These are phyloP conservation scores for Agrilus biguttatus DNA, from an alignment of 2,888 invertebrate species.

Conservation along the genomic window DNA sequence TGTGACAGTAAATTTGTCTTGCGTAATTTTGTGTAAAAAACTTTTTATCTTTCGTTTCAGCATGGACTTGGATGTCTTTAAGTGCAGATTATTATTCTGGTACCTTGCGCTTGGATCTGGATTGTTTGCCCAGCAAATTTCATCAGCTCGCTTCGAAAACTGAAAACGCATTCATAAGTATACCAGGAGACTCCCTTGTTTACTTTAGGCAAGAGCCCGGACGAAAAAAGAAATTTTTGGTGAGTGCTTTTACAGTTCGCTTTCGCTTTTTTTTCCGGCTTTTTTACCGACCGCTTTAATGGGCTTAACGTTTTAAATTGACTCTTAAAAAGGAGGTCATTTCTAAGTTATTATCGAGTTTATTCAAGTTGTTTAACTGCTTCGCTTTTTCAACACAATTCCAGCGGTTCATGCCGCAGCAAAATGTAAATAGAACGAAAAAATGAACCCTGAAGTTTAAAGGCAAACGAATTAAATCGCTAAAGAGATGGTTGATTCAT, in stretches of 20 bases:
- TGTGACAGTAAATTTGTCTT: neutral
- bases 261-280: slow-evolving; percentile 3
- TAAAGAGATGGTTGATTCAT: too few species aligned
- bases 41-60: slow-evolving; percentile 16
- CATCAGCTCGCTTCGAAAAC: slow-evolving; percentile 22
- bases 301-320: neutral
- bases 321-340: slow-evolving; percentile 1
- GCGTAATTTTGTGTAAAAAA: neutral
- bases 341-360: neutral
- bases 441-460: too few species aligned
- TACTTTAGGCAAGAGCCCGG: slow-evolving; percentile 34
- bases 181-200: slow-evolving; percentile 30
- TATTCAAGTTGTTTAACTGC: too few species aligned
- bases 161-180: slow-evolving; percentile 18
- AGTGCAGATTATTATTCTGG: slow-evolving; percentile 25
- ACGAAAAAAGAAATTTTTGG: slow-evolving; percentile 32
- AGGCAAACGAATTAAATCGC: too few species aligned
- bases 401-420: too few species aligned
- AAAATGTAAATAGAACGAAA: too few species aligned
- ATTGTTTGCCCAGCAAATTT: slow-evolving; percentile 29
- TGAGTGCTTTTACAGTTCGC: slow-evolving; percentile 15
- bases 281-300: slow-evolving; percentile 1
- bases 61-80: slow-evolving; percentile 31
- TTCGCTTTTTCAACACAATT: too few species aligned
- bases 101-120: slow-evolving; percentile 27